phyloP scores from a whole-genome alignment of 2,888 invertebrate species.

The Drosophila aldrichi region DNA sequence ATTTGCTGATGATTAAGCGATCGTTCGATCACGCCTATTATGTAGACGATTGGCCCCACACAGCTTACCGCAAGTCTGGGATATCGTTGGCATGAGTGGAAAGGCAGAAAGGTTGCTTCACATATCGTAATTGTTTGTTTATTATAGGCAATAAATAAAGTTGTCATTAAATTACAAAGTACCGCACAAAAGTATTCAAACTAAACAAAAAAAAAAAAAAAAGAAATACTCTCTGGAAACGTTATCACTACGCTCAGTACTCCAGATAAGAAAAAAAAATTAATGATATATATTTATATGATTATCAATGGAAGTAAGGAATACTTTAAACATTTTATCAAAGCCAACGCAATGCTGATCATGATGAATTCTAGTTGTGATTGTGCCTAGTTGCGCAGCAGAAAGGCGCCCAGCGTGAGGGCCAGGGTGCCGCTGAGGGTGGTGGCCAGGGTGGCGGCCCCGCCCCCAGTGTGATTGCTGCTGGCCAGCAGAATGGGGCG shows the following conservation, averaged over 20 bases:
- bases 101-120: background rate
- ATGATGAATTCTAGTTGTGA: slow-evolving; percentile 10
- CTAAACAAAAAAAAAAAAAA: slow-evolving; percentile 7
- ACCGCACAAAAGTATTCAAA: slow-evolving; percentile 36
- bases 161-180: slow-evolving; percentile 53
- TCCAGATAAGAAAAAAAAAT: slow-evolving; percentile 22
- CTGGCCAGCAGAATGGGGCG: slow-evolving; percentile 64
- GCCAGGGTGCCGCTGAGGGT: slow-evolving; percentile 49
- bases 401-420: slow-evolving; percentile 29
- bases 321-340: slow-evolving; percentile 37
- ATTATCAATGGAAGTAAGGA: slow-evolving; percentile 21
- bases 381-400: slow-evolving; percentile 39
- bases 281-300: slow-evolving; percentile 17
- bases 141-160: slow-evolving; percentile 58
- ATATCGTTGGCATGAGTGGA: background rate
- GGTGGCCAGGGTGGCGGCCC: slow-evolving; percentile 31
- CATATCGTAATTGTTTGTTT: slow-evolving; percentile 43
- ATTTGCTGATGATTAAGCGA: background rate
- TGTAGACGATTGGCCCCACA: background rate
- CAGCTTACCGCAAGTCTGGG: background rate
- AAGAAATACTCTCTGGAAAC: slow-evolving; percentile 18
- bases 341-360: slow-evolving; percentile 29
- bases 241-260: slow-evolving; percentile 43
- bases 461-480: slow-evolving; percentile 37
- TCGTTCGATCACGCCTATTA: background rate